Percentiles rank a stretch among this genome's conserved stretches.
These are phyloP conservation scores for Melanotaenia boesemani DNA, from an alignment of 2,797 vertebrate species.

Conservation along the genomic window DNA sequence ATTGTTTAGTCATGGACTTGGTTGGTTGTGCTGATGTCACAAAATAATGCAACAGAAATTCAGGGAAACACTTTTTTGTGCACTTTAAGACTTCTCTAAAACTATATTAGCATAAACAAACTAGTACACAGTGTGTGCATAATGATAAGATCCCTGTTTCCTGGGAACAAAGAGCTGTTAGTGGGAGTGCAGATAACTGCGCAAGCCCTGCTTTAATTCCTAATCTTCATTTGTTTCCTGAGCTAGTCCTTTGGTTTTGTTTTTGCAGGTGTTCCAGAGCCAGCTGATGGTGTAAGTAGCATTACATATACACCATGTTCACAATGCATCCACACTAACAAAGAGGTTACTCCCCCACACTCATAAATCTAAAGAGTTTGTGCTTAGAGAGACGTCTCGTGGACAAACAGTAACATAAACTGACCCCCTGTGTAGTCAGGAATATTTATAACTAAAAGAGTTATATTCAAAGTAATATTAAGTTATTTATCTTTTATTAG, in stretches of 20 bases:
- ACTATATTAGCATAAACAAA: not conserved
- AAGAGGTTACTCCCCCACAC: slow-evolving; percentile 1
- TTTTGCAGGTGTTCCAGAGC: slow-evolving; percentile 74
- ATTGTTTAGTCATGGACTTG: slow-evolving; percentile 58
- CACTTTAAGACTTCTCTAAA: slow-evolving; percentile 4
- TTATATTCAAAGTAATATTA: slow-evolving; percentile 1
- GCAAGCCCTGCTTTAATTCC: slow-evolving; percentile 40
- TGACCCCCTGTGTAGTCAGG: slow-evolving; percentile 18
- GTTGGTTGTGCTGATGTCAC: not conserved
- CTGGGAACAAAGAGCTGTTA: slow-evolving; percentile 28
- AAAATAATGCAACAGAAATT: slow-evolving; percentile 50
- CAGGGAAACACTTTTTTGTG: slow-evolving; percentile 10
- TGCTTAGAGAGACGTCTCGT: slow-evolving; percentile 30
- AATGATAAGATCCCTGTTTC: slow-evolving; percentile 33
- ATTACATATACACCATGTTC: slow-evolving; percentile 16
- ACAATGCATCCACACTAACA: slow-evolving; percentile 17
- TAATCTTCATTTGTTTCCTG: slow-evolving; percentile 55
- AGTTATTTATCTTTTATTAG: not conserved
- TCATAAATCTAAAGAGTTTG: slow-evolving; percentile 31
- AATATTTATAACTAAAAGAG: slow-evolving; percentile 37
- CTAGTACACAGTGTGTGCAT: slow-evolving; percentile 19
- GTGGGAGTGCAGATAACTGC: slow-evolving; percentile 10
- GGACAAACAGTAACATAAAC: slow-evolving; percentile 28
- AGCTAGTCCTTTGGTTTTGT: slow-evolving; percentile 60
- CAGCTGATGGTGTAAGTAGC: slow-evolving; percentile 74